Conservation (phyloP, 1,140 invertebrate genomes). For the Fopius arisanus region DNA sequence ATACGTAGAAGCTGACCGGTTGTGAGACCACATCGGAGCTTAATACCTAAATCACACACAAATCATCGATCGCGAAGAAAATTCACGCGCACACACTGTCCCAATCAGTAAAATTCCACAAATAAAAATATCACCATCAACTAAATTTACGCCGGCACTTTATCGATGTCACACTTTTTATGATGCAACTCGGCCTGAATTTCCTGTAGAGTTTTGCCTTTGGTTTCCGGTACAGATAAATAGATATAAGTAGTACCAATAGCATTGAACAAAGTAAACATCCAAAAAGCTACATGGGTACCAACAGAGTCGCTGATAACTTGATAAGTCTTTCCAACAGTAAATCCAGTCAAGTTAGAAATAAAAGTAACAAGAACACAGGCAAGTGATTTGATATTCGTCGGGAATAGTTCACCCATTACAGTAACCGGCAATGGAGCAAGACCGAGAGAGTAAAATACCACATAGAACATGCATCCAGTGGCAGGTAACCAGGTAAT, state of each 20-base stretch:
- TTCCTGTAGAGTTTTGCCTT: constrained; percentile 76
- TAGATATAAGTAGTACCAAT: constrained; percentile 71
- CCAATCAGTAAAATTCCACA: not conserved
- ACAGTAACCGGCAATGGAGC: constrained; percentile 76
- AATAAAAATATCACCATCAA: not conserved
- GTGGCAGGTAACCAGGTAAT: constrained; percentile 69
- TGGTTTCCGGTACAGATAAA: constrained; percentile 78
- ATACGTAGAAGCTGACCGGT: not conserved
- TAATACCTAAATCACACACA: not conserved
- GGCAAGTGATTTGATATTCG: constrained; percentile 73
- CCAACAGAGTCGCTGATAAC: constrained; percentile 67
- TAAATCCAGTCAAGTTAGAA: constrained; percentile 67
- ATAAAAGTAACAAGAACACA: constrained; percentile 72
- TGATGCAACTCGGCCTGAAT: constrained; percentile 59
- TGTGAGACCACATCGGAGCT: not conserved
- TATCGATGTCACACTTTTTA: not conserved
- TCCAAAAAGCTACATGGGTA: constrained; percentile 74
- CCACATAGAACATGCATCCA: constrained; percentile 70
- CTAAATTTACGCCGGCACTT: not conserved
- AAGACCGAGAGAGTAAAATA: constrained; percentile 73
- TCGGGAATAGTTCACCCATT: constrained; percentile 76
- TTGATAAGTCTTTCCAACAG: constrained; percentile 75
- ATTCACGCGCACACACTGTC: not conserved
- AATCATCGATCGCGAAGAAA: not conserved
- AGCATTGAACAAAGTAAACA: constrained; percentile 73